These are phyloP conservation scores for Kryptolebias marmoratus DNA, from an alignment of 2,113 vertebrate species.

Conservation along the genomic window DNA sequence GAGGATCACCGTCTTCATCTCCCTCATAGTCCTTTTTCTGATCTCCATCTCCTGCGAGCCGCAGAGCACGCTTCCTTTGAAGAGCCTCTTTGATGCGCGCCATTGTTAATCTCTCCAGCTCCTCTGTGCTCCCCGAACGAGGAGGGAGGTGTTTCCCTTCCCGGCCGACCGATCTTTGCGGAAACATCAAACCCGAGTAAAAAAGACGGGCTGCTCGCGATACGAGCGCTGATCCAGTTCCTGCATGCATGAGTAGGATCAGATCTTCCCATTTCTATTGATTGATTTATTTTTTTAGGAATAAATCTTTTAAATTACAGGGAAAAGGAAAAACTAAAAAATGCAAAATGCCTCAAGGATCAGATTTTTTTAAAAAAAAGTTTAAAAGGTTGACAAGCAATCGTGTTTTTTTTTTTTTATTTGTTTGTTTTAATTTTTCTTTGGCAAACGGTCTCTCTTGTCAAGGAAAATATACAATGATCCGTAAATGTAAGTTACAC, in stretches of 20 bases:
- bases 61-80: constrained; percentile 66
- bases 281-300: not conserved
- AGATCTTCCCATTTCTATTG: not conserved
- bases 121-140: constrained; percentile 68
- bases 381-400: not conserved
- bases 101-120: constrained; percentile 64
- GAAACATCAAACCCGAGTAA: constrained; percentile 55
- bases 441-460: too few species aligned
- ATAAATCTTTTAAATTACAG: constrained; percentile 1
- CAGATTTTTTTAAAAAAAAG: constrained; percentile 23
- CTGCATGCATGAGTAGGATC: constrained; percentile 18
- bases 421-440: too few species aligned
- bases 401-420: not conserved
- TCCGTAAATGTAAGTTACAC: too few species aligned
- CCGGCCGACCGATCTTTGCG: constrained; percentile 54
- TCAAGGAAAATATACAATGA: too few species aligned
- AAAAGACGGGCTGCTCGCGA: constrained; percentile 20
- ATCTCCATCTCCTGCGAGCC: constrained; percentile 57
- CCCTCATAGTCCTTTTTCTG: constrained; percentile 59
- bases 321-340: constrained; percentile 22
- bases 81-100: constrained; percentile 67
- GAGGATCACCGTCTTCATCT: constrained; percentile 61
- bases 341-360: not conserved
- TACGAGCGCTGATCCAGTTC: constrained; percentile 32
- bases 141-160: constrained; percentile 50